These are phyloP conservation scores for Zelleria hepariella DNA, from an alignment of 2,888 invertebrate genomes.

Conservation along the genomic window DNA sequence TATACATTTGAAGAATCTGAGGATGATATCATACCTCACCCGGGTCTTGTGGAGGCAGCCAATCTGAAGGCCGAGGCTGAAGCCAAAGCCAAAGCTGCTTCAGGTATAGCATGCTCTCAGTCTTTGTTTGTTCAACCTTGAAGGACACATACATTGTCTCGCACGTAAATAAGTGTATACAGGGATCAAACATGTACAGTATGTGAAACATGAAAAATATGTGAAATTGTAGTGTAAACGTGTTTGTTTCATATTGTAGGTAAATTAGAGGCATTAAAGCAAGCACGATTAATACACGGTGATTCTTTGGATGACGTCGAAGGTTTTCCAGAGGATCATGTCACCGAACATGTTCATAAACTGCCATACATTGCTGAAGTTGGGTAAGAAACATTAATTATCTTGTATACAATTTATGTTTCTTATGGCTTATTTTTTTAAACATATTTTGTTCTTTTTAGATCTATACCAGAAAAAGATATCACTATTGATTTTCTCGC, in stretches of 20 bases:
- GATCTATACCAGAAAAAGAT: slow-evolving; percentile 36
- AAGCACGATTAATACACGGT: slow-evolving; percentile 52
- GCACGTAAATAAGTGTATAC: too few relatives aligned
- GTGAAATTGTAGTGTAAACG: too few relatives aligned
- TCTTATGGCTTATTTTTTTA: background rate
- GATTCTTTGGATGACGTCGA: slow-evolving; percentile 68
- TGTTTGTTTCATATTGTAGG: background rate
- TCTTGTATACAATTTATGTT: background rate
- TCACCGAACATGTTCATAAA: slow-evolving; percentile 56
- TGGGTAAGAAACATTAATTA: slow-evolving; percentile 32
- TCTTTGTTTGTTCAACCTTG: too few relatives aligned
- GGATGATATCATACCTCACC: slow-evolving; percentile 62
- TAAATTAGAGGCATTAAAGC: slow-evolving; percentile 21
- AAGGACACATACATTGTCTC: too few relatives aligned
- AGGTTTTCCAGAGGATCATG: slow-evolving; percentile 66
- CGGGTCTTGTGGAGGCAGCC: slow-evolving; percentile 44
- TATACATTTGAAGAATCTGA: slow-evolving; percentile 70
- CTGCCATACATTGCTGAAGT: slow-evolving; percentile 64
- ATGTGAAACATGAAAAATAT: too few relatives aligned
- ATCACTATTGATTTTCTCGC: slow-evolving; percentile 40
- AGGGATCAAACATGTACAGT: too few relatives aligned
- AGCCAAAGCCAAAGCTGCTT: slow-evolving; percentile 26
- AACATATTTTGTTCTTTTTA: slow-evolving; percentile 20
- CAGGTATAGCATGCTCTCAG: slow-evolving; percentile 27
- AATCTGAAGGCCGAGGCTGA: slow-evolving; percentile 25